Percentiles rank a stretch among this genome's conserved stretches.
These are phyloP conservation scores for Chloropsis cyanopogon DNA, from an alignment of 2,113 vertebrate species.

Conservation along the genomic window DNA sequence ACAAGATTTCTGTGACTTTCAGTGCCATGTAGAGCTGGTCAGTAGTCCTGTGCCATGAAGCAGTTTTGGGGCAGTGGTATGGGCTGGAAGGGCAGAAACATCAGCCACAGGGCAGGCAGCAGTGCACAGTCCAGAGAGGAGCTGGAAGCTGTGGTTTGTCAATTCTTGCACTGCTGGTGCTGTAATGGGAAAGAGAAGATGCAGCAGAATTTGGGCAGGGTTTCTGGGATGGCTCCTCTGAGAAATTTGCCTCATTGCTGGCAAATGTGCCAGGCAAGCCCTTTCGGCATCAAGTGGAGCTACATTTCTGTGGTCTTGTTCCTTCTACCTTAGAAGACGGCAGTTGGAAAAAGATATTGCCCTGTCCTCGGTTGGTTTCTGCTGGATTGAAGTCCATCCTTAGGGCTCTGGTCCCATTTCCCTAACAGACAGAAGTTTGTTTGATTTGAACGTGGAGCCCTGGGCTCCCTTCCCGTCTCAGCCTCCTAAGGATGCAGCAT, in stretches of 20 bases:
- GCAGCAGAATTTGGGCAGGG: background rate
- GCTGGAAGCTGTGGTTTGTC: background rate
- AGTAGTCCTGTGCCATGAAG: background rate
- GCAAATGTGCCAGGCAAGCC: background rate
- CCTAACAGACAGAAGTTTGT: slow-evolving; percentile 25
- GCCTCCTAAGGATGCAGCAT: slow-evolving; percentile 65
- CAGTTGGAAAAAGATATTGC: background rate
- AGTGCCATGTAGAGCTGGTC: background rate
- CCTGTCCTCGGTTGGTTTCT: background rate
- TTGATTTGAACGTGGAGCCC: background rate
- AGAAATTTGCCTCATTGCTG: background rate
- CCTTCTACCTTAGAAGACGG: background rate
- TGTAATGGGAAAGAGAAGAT: background rate
- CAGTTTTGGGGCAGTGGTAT: background rate
- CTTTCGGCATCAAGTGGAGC: background rate
- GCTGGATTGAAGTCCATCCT: background rate
- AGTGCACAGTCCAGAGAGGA: background rate
- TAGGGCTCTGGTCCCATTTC: background rate
- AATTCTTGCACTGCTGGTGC: fast-evolving
- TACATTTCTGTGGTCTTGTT: background rate
- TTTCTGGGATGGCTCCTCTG: background rate
- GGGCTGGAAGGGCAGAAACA: background rate
- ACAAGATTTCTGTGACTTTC: background rate
- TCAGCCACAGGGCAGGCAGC: background rate
- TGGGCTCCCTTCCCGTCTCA: slow-evolving; percentile 32